Conservation (phyloP, 2,113 vertebrate genomes). For the Lepisosteus oculatus region DNA sequence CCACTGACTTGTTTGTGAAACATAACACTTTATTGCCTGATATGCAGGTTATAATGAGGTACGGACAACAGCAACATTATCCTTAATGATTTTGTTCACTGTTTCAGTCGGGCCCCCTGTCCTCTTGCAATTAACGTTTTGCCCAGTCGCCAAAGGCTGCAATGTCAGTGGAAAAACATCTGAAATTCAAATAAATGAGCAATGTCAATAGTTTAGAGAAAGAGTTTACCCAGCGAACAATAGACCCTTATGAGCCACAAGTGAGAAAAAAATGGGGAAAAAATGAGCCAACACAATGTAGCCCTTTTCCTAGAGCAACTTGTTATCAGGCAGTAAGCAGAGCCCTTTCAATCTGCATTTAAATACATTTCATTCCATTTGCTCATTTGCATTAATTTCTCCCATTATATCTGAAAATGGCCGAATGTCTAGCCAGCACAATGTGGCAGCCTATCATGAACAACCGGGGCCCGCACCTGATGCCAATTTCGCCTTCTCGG, state of each 20-base stretch:
- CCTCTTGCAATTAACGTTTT: constrained; percentile 89
- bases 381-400: constrained; percentile 99
- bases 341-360: constrained; percentile 98
- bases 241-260: constrained; percentile 93
- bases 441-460: constrained; percentile 85
- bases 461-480: constrained; percentile 85
- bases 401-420: constrained; percentile 97
- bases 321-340: constrained; percentile 97
- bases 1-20: constrained; percentile 90
- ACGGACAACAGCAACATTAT: constrained; percentile 88
- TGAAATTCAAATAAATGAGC: constrained; percentile 96
- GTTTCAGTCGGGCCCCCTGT: constrained; percentile 71
- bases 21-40: constrained; percentile 80
- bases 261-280: constrained; percentile 82
- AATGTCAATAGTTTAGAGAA: constrained; percentile 98
- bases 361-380: constrained; percentile 97
- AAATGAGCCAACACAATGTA: constrained; percentile 95
- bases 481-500: constrained; percentile 88
- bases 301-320: constrained; percentile 95
- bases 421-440: constrained; percentile 94
- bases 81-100: constrained; percentile 86
- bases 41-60: constrained; percentile 86
- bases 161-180: constrained; percentile 59
- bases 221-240: constrained; percentile 98
- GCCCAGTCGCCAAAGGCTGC: constrained; percentile 78